Evolutionary conservation across 2,113 vertebrate species (phyloP), one percentile per base, ranked within the genome.

Genomic region (Microcebus tavaratra): DNA sequence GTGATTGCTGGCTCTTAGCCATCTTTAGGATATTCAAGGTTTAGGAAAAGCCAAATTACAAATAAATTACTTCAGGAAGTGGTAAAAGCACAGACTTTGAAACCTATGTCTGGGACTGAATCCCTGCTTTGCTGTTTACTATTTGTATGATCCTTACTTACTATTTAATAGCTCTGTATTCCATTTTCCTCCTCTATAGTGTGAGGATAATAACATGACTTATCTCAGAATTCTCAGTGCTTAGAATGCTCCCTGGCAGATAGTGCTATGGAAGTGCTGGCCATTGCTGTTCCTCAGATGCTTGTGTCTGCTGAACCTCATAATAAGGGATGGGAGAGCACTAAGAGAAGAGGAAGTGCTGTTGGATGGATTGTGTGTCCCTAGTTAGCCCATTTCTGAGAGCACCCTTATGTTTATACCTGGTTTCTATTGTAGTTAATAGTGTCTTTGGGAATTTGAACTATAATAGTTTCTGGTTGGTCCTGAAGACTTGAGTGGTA

Each of bases 31-130:
- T 81, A 34, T 17, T 53, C 91, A n/a, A 42, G 68, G 14, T 36
- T 85, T 70, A 85, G 67, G 53, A 84, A 78, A 81, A 88, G 75
- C 50, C 75, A 48, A 31, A 67, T 94, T 80, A 50, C 81, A 82
- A 13, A 7, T n/a, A 25, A 88, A 42, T 89, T 90, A 39, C 20
- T 55, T 21, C 15, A 68, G 55, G 42, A 80, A 73, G 55, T 90
- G 84, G 45, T 53, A 23, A 21, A 57, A 81, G 39, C 27, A 68
- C 42, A 97, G 65, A 57, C 29, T 45, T 29, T 78, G 67, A 61
- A 87, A 45, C 36, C 7, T 87, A 20, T 95, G 34, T 63, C 42
- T 82, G 29, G 18, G 18, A 85, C 90, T 72, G 84, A 68, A 86
- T 84, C 45, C 53, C 18, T 5, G 8, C 53, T 75, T 42, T 96